Percentiles rank a stretch among this genome's conserved stretches.
These are phyloP conservation scores for Meiosimyza decipiens DNA, from an alignment of 2,888 invertebrate species.

Conservation along the genomic window DNA sequence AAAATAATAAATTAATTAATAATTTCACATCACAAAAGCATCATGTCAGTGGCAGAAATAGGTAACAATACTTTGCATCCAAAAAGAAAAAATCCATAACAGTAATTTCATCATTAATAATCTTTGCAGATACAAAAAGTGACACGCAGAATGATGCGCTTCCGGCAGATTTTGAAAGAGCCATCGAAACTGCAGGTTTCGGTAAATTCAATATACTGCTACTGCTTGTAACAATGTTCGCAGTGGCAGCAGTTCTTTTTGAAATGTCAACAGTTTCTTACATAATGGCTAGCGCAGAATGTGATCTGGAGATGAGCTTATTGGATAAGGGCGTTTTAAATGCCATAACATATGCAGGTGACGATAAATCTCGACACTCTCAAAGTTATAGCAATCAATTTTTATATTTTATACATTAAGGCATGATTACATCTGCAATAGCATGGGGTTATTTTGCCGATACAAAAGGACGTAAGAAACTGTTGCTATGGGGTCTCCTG, in stretches of 20 bases:
- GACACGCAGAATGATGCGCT: not conserved
- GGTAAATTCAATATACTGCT: slow-evolving; percentile 77
- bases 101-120: too few species aligned
- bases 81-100: too few species aligned
- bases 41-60: too few species aligned
- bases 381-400: too few species aligned
- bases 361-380: not conserved
- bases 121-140: too few species aligned
- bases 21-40: too few species aligned
- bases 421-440: slow-evolving; percentile 80
- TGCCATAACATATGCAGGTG: slow-evolving; percentile 79
- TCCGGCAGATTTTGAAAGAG: slow-evolving; percentile 76
- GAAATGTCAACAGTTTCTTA: slow-evolving; percentile 79
- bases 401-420: slow-evolving; percentile 62
- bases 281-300: slow-evolving; percentile 79
- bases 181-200: slow-evolving; percentile 75
- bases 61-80: too few species aligned
- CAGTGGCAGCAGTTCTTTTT: slow-evolving; percentile 75
- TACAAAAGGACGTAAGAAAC: slow-evolving; percentile 75
- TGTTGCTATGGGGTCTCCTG: slow-evolving; percentile 75
- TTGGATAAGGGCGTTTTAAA: slow-evolving; percentile 78
- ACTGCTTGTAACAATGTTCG: slow-evolving; percentile 72
- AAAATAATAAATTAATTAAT: too few species aligned
- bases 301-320: slow-evolving; percentile 75
- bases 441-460: slow-evolving; percentile 84